These are phyloP conservation scores for Caenorhabditis latens DNA, from an alignment of 1,140 invertebrate species.

Conservation along the genomic window DNA sequence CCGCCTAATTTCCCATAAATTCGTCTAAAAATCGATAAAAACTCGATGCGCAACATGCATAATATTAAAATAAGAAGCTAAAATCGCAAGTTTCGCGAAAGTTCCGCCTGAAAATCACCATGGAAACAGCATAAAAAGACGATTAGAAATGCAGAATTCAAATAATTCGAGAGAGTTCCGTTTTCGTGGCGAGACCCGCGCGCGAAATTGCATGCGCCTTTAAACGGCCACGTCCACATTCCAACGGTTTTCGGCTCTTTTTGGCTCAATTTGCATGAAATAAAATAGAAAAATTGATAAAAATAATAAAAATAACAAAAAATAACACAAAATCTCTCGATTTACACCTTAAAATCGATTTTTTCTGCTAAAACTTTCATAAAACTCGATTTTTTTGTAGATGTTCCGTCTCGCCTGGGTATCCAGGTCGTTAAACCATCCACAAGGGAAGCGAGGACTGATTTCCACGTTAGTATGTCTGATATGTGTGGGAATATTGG, in stretches of 20 bases:
- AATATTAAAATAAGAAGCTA: neutral
- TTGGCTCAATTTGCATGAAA: neutral
- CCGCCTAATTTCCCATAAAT: neutral
- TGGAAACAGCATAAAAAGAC: slow-evolving; percentile 15
- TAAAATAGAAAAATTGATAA: neutral
- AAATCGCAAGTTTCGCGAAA: neutral
- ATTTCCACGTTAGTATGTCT: slow-evolving; percentile 45
- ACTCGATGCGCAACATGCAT: neutral
- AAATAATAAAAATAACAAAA: neutral
- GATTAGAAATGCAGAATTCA: slow-evolving; percentile 24
- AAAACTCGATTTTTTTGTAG: neutral
- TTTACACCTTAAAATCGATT: neutral
- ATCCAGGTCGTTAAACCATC: slow-evolving; percentile 47
- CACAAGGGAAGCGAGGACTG: slow-evolving; percentile 53
- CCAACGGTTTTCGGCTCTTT: neutral
- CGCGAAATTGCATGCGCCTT: slow-evolving; percentile 2
- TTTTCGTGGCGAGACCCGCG: slow-evolving; percentile 14
- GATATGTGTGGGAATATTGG: slow-evolving; percentile 52
- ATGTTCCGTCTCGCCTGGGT: slow-evolving; percentile 48
- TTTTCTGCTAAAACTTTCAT: neutral
- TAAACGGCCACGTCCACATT: slow-evolving; percentile 10
- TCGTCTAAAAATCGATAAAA: neutral
- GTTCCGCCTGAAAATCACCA: neutral
- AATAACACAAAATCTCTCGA: neutral
- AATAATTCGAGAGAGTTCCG: slow-evolving; percentile 48